Evolutionary conservation across 2,888 invertebrate genomes (phyloP), one percentile per base, ranked within the genome.

Genomic region (Scaptomyza caliginosa): DNA sequence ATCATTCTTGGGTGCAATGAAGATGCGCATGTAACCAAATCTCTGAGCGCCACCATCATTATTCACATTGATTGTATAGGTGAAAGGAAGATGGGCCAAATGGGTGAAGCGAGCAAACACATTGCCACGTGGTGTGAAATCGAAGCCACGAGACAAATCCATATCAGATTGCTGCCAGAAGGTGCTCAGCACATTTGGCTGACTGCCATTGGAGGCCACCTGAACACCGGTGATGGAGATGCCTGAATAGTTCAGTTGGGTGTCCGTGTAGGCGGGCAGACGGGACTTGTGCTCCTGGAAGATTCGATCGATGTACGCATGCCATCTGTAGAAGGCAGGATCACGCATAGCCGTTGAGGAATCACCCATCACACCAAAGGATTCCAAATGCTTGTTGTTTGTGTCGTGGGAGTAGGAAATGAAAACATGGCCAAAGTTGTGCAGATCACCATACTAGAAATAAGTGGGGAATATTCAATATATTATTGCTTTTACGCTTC

Each of bases 261-360:
- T 72, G 16, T 81, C 48, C 0, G 92, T 92, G 89, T 97, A 97
- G 2, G 94, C 92, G 0, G 94, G 92, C 23, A 97, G 91, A 11
- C 94, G 94, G 64, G 92, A 92, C 91, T 97, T 97, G 91, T 95
- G 94, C 69, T 94, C 93, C 75, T 94, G 93, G 93, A 96, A 96
- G 26, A 97, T 92, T 75, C 96, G 94, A 81, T 97, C 96, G 21
- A 96, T 92, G 88, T 94, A 95, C 0, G 95, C 93, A 87, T 97
- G 97, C 96, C 95, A 96, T 88, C 96, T 94, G 92, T 96, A 97
- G 92, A 97, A 97, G 16, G 95, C 92, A 0, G 97, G 96, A 91
- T 97, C 97, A 2, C 97, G 93, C 96, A 97, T 96, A 0, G 96
- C 96, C 0, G 96, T 96, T 0, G 96, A 94, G 0, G 95, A 94